Base-by-base conservation (phyloP, 2,797 vertebrate genomes). In the Pelochelys cantorii region DNA sequence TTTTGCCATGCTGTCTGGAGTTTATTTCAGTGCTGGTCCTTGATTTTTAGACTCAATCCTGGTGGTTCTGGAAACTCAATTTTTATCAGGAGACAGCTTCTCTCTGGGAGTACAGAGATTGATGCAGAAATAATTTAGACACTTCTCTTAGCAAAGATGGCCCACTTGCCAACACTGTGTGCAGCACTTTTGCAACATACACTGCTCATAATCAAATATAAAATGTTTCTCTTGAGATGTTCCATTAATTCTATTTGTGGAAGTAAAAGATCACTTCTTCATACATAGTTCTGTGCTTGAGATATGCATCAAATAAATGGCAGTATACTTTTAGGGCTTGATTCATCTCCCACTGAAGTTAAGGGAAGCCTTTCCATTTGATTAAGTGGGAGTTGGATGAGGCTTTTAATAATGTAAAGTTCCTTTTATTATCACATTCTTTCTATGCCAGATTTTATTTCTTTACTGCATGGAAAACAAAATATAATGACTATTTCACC, bases 21-120 rank as follows among this genome's bases (percentile, higher is more conserved):
- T 23, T 20, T 91, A 54, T 92, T 95, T 90, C 84, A 94, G 52
- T 94, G 60, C 65, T 81, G 27, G 79, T 42, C 9, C 52, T 60
- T 86, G 60, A 57, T 89, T 94, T 92, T 89, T 87, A 60, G 90
- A 88, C 42, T 78, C 23, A 6, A 4, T 68, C 53, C 37, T 79
- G 53, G 34, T 60, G 87, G 20, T 85, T 91, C 78, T 57, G 27
- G 53, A 75, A 71, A 54, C 8, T 4, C 18, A 12, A 2, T 78
- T 68, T 93, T 93, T 88, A 84, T 37, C 59, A 2, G 60, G 78
- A 25, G 15, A 82, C 71, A 31, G 3, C 31, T 92, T 9, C 85
- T 68, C 22, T 89, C 71, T 85, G 65, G 56, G 85, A 90, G 56
- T 77, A 55, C 42, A 23, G 37, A 87, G 86, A 83, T 92, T 91